Evolutionary conservation across 2,888 invertebrate genomes (phyloP).

Genomic region (Clunio marinus): DNA sequence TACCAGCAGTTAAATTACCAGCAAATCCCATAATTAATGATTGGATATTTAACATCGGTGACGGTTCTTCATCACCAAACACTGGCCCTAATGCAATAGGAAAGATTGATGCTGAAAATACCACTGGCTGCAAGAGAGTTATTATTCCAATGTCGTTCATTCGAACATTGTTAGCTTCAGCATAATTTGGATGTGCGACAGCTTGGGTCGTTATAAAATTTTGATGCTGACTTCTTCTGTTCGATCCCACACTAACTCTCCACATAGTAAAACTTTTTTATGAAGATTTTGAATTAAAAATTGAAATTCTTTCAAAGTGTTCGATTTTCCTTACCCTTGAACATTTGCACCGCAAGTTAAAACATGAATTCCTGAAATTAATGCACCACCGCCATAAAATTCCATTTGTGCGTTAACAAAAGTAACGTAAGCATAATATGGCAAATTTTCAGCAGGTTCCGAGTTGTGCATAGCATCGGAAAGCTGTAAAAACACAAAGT

Average conservation of each 20-base stretch:
- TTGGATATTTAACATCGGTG: background rate
- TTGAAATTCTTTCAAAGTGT: background rate
- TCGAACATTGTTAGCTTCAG: slow-evolving; percentile 11
- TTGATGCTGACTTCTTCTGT: background rate
- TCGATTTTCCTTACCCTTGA: slow-evolving; percentile 13
- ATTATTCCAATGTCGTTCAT: slow-evolving; percentile 27
- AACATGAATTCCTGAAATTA: slow-evolving; percentile 22
- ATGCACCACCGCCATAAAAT: slow-evolving; percentile 23
- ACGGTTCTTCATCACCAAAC: no score
- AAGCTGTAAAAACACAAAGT: background rate
- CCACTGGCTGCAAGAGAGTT: background rate
- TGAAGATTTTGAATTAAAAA: background rate
- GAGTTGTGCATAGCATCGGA: slow-evolving; percentile 24
- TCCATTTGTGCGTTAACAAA: background rate
- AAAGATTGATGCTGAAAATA: background rate
- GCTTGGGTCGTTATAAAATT: background rate
- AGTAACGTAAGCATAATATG: slow-evolving; percentile 26
- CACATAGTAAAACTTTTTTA: slow-evolving; percentile 8
- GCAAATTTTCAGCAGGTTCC: background rate
- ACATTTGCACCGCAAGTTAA: slow-evolving; percentile 33
- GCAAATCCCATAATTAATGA: slow-evolving; percentile 29
- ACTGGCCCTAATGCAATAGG: slow-evolving; percentile 12
- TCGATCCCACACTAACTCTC: slow-evolving; percentile 30
- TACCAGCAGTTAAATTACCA: background rate
- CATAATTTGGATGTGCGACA: slow-evolving; percentile 30